phyloP scores from a whole-genome alignment of 2,113 vertebrate species.

The Calypte anna region DNA sequence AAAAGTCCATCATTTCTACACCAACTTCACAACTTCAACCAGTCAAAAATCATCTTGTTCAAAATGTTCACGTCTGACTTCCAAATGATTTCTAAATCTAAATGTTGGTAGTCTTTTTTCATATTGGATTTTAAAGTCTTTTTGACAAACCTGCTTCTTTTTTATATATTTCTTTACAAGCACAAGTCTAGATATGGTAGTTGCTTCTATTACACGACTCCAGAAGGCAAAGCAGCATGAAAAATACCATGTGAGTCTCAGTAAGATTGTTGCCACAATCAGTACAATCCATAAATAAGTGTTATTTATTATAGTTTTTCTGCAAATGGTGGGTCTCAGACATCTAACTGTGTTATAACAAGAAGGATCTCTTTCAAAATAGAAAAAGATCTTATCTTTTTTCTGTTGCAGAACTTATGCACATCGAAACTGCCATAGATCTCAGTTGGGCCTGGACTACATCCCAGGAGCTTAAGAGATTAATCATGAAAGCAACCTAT shows the following conservation, averaged over 20 bases:
- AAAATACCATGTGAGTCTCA: not conserved
- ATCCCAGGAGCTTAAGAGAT: slow-evolving; percentile 18
- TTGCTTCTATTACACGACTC: not conserved
- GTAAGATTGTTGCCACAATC: not conserved
- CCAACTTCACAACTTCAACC: not conserved
- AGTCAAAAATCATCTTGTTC: not conserved
- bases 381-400: not conserved
- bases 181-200: not conserved
- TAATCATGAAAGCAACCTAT: slow-evolving; percentile 19
- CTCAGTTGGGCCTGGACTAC: not conserved
- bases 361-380: slow-evolving; percentile 16
- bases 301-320: not conserved
- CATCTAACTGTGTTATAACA: not conserved
- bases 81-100: not conserved
- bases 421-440: not conserved
- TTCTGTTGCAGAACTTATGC: not conserved
- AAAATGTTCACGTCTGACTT: not conserved
- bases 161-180: not conserved
- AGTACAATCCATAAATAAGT: not conserved
- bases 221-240: not conserved
- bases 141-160: not conserved
- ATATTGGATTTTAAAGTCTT: not conserved
- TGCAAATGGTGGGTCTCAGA: not conserved
- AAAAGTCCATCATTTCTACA: not conserved
- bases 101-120: not conserved